A percentile compares a stretch with the other conserved stretches of the same genome.
phyloP scores from a whole-genome alignment of 2,797 vertebrate genomes.

The Dermochelys coriacea region DNA sequence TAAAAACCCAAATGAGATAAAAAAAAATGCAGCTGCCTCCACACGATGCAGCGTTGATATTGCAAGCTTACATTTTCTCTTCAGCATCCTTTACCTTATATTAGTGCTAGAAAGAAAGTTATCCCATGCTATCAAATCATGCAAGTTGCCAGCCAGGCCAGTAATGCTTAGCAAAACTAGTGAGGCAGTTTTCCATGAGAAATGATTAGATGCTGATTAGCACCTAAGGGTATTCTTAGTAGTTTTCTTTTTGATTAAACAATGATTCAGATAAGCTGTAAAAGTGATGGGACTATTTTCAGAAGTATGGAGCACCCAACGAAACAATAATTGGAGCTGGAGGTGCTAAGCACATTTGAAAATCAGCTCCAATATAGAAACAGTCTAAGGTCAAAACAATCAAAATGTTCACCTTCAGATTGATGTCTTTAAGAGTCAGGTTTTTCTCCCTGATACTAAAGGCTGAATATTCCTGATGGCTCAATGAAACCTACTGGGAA shows the following conservation, averaged over 20 bases:
- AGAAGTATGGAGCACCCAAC: neutral
- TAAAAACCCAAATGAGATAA: neutral
- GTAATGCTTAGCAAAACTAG: neutral
- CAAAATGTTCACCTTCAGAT: neutral
- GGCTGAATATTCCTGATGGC: neutral
- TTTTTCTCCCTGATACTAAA: neutral
- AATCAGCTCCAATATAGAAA: neutral
- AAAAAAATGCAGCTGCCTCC: neutral
- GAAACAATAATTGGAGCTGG: neutral
- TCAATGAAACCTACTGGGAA: neutral
- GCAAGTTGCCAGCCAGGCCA: neutral
- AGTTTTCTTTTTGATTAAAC: neutral
- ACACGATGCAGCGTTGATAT: fast-evolving
- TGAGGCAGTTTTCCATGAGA: neutral
- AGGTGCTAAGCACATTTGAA: neutral
- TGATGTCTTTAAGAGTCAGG: neutral
- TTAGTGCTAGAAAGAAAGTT: neutral
- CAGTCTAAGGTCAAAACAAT: neutral
- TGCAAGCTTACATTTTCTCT: neutral
- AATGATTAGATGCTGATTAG: neutral
- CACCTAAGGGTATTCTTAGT: neutral
- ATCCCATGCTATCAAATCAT: neutral
- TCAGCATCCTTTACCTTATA: neutral
- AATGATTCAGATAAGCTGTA: neutral
- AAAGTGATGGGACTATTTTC: neutral